A percentile compares a stretch with the other conserved stretches of the same genome.
Conservation (phyloP, 2,113 vertebrate species). For the Ciconia stormi region DNA sequence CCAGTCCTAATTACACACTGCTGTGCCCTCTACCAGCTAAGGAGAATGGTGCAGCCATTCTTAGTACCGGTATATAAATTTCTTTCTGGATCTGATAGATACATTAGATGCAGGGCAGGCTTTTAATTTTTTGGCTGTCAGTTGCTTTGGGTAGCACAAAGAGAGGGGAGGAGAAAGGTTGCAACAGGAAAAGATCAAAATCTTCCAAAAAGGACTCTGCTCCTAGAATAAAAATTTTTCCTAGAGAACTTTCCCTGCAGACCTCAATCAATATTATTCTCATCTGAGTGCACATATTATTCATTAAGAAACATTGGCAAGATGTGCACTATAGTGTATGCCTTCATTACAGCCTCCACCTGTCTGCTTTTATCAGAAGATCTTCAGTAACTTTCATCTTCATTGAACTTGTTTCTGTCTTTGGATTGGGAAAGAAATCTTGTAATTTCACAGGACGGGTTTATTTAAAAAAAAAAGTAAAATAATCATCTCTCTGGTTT, state of each 20-base stretch:
- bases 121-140: slow-evolving; percentile 55
- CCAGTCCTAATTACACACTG: slow-evolving; percentile 68
- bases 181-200: slow-evolving; percentile 58
- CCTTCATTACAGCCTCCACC: slow-evolving; percentile 44
- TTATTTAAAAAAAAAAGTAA: background rate
- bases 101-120: slow-evolving; percentile 58
- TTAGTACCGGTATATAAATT: slow-evolving; percentile 38
- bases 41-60: slow-evolving; percentile 62
- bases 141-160: slow-evolving; percentile 59
- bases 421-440: background rate
- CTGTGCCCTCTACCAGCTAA: slow-evolving; percentile 65
- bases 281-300: slow-evolving; percentile 57
- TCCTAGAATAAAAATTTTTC: slow-evolving; percentile 51
- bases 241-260: slow-evolving; percentile 55
- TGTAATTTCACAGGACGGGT: background rate
- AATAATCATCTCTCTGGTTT: background rate
- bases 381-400: slow-evolving; percentile 35
- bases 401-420: slow-evolving; percentile 1
- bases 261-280: slow-evolving; percentile 67
- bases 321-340: slow-evolving; percentile 11
- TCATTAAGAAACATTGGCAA: slow-evolving; percentile 59
- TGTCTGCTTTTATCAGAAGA: slow-evolving; percentile 33
- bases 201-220: slow-evolving; percentile 40
- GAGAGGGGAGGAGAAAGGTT: slow-evolving; percentile 59
- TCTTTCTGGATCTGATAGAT: slow-evolving; percentile 54